These are phyloP conservation scores for Acanthacorydalis orientalis DNA, from an alignment of 2,888 invertebrate genomes.

Conservation along the genomic window DNA sequence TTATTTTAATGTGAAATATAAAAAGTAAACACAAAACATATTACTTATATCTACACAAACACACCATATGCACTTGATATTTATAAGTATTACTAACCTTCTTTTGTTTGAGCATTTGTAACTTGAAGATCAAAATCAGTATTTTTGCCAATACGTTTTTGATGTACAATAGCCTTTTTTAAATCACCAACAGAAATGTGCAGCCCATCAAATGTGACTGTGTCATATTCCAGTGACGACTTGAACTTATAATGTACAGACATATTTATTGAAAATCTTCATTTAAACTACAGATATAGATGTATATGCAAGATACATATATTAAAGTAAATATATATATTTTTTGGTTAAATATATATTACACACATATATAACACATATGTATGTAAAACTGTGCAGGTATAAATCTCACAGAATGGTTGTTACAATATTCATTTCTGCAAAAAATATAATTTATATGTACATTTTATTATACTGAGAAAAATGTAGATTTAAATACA, in stretches of 20 bases:
- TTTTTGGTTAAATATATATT: no score
- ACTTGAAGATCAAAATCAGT: conserved; percentile 93
- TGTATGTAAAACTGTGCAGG: no score
- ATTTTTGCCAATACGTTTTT: conserved; percentile 85
- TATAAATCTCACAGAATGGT: no score
- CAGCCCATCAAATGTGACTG: conserved; percentile 91
- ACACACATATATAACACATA: no score
- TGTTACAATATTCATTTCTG: no score
- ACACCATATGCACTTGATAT: background rate
- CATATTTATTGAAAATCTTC: conserved; percentile 31
- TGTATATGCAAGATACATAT: no score
- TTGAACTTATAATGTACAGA: conserved; percentile 99
- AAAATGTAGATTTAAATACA: no score
- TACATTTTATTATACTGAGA: no score
- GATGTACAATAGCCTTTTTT: conserved; percentile 86
- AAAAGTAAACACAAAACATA: conserved; percentile 2
- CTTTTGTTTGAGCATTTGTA: conserved; percentile 92
- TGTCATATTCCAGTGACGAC: conserved; percentile 88
- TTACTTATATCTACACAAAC: conserved; percentile 3
- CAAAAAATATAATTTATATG: no score
- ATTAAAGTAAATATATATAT: no score
- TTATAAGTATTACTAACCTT: conserved; percentile 52
- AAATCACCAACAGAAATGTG: conserved; percentile 91
- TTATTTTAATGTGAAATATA: conserved; percentile 1
- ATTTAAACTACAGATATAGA: no score